phyloP scores from a whole-genome alignment of 2,113 vertebrate species.

The Suricata suricatta region DNA sequence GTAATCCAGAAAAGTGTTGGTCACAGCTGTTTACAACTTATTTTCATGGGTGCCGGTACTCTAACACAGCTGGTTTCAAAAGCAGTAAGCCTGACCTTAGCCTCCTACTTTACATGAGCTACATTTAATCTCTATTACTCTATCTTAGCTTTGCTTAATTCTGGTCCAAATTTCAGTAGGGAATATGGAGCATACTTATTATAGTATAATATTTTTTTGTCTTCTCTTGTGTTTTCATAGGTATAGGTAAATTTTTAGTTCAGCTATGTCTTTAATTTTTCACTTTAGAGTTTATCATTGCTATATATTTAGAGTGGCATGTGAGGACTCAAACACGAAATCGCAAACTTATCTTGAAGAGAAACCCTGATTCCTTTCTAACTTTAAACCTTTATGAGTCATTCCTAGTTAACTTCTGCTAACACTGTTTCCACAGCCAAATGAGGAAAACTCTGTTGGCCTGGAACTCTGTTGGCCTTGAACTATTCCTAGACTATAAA shows the following conservation, averaged over 20 bases:
- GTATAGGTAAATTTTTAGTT: not conserved
- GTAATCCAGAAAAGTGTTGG: not conserved
- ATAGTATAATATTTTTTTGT: not conserved
- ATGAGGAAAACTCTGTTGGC: not conserved
- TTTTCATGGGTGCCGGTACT: not conserved
- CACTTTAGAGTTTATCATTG: not conserved
- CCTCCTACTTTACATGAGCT: not conserved
- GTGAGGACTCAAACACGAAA: conserved; percentile 24
- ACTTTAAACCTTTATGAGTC: not conserved
- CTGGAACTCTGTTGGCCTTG: not conserved
- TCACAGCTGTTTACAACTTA: not conserved
- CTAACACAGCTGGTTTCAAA: not conserved
- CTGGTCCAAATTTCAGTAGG: not conserved
- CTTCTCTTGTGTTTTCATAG: conserved; percentile 10
- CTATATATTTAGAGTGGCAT: not conserved
- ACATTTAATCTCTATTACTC: not conserved
- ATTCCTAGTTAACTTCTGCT: not conserved
- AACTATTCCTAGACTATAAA: not conserved
- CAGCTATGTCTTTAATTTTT: not conserved
- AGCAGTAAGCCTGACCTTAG: not conserved
- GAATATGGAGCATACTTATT: not conserved
- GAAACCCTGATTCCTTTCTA: not conserved
- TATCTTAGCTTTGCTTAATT: not conserved
- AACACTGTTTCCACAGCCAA: not conserved
- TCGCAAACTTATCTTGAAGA: not conserved